phyloP scores from a whole-genome alignment of 2,888 invertebrate genomes.

The Lagria hirta region DNA sequence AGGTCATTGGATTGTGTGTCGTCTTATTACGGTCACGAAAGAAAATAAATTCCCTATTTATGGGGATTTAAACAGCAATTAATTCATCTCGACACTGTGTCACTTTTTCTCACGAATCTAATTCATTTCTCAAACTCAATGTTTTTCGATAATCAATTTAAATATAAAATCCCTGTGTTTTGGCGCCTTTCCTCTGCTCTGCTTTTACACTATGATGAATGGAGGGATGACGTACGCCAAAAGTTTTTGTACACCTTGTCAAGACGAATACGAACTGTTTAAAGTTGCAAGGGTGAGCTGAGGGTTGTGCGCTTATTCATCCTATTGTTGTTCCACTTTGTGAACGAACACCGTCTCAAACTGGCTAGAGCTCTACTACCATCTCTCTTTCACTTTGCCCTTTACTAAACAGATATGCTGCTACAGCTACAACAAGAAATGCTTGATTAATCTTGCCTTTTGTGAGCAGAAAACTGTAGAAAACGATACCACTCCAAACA shows the following conservation, averaged over 20 bases:
- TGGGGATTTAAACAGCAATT: too few relatives aligned
- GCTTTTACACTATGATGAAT: slow-evolving; percentile 50
- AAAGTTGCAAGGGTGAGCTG: slow-evolving; percentile 25
- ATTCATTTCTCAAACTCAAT: slow-evolving; percentile 50
- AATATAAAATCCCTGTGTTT: slow-evolving; percentile 46
- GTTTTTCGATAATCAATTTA: slow-evolving; percentile 51
- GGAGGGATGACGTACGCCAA: slow-evolving; percentile 45
- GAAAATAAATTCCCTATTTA: too few relatives aligned
- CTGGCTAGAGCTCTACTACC: slow-evolving; percentile 13
- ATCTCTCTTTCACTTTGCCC: slow-evolving; percentile 20
- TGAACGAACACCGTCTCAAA: too few relatives aligned
- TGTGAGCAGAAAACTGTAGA: too few relatives aligned
- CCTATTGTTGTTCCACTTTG: slow-evolving; percentile 22
- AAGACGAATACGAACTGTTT: slow-evolving; percentile 44
- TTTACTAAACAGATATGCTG: slow-evolving; percentile 24
- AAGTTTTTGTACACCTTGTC: slow-evolving; percentile 41
- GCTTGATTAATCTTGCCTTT: slow-evolving; percentile 28
- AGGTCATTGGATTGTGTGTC: too few relatives aligned
- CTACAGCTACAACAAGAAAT: slow-evolving; percentile 23
- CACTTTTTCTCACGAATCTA: too few relatives aligned
- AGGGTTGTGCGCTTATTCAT: slow-evolving; percentile 25
- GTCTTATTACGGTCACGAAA: too few relatives aligned
- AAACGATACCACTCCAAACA: too few relatives aligned
- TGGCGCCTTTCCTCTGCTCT: slow-evolving; percentile 39
- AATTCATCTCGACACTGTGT: too few relatives aligned